These are phyloP conservation scores for Leptinotarsa rubiginosa DNA, from an alignment of 2,888 invertebrate genomes.

Conservation along the genomic window DNA sequence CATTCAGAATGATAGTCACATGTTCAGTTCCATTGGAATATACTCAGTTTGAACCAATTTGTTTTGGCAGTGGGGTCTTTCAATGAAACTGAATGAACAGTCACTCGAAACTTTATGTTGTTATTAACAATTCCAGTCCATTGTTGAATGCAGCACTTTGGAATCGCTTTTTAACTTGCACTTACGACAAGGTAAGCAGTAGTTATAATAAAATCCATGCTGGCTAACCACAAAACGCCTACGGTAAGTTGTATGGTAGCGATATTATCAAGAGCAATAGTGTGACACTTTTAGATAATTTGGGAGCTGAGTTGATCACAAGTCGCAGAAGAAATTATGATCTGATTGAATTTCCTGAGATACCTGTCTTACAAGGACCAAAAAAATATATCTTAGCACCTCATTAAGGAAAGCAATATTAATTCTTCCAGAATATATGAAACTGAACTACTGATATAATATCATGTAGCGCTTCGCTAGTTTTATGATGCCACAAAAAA, in stretches of 20 bases:
- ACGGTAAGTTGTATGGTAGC: slow-evolving; percentile 4
- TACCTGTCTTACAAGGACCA: too few species aligned
- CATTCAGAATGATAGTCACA: neutral
- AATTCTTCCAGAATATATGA: too few species aligned
- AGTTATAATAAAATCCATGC: neutral
- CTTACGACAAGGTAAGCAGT: slow-evolving; percentile 2
- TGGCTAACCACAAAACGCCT: slow-evolving; percentile 1
- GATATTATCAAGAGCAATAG: neutral
- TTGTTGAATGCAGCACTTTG: slow-evolving; percentile 9
- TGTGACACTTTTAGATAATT: too few species aligned
- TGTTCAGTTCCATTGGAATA: neutral
- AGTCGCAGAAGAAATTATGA: too few species aligned
- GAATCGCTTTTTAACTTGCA: slow-evolving; percentile 1
- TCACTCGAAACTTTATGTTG: neutral
- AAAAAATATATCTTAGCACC: too few species aligned
- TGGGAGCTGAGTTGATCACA: too few species aligned
- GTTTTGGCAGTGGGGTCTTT: neutral
- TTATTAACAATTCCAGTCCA: neutral
- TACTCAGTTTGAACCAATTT: neutral
- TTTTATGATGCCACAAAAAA: too few species aligned
- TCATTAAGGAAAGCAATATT: too few species aligned
- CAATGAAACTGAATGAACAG: neutral
- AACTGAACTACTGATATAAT: too few species aligned
- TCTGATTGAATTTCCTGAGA: too few species aligned
- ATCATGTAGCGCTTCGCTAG: too few species aligned